Base-by-base conservation (phyloP, 2,797 vertebrate genomes). In the Anolis apletophallus region DNA sequence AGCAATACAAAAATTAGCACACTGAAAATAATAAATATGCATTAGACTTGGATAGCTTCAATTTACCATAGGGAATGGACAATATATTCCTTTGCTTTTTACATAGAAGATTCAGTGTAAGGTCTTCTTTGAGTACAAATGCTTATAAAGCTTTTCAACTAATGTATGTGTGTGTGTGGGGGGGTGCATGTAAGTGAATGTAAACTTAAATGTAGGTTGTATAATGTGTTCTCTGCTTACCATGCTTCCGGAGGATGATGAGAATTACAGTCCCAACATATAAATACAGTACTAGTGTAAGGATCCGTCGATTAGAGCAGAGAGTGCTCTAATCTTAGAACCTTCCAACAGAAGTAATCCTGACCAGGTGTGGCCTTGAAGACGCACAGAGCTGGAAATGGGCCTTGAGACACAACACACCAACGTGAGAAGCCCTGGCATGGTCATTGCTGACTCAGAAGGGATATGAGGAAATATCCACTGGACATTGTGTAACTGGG, bases 1-100 rank as follows among this genome's bases (percentile, higher is more conserved):
- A 61, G 50, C 86, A 85, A 46, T 1, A 40, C 54, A 80, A 86
- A 80, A 71, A 74, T 59, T 17, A 79, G 0, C 13, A 36, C 3
- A 67, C n/a, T 29, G 29, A 85, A 59, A 88, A 12, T 68, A 64
- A 88, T 26, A 89, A 90, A 71, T 50, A 86, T 6, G 85, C 40
- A n/a, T 3, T 0, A 34, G 3, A 32, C 8, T 36, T 75, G 84
- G 83, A 46, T 75, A 84, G 71, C 14, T 17, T 7, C 2, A 71
- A 78, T 67, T 80, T 87, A 72, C 16, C 46, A 26, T 0, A 29
- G 76, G 85, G 52, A 75, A 84, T n/a, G 21, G 1, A 5, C 79
- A 87, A 13, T 59, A 81, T 1, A n/a, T 32, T 0, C 55, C 80
- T 69, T 29, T 76, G 0, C 9, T 17, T 13, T 80, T 5, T 72